These are phyloP conservation scores for Champsocephalus gunnari DNA, from an alignment of 2,797 vertebrate genomes.

Conservation along the genomic window DNA sequence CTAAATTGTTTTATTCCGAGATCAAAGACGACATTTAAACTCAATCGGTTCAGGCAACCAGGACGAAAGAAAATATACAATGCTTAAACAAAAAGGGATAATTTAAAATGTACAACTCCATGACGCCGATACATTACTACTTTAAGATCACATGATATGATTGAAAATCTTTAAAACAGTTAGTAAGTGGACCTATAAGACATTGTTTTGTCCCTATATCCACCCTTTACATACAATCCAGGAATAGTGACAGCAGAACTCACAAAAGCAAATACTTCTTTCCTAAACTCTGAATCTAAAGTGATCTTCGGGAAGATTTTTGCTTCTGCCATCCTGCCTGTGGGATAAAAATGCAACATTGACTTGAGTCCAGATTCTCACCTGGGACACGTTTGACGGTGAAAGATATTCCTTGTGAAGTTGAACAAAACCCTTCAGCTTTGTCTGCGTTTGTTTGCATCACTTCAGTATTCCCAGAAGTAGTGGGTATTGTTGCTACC, in stretches of 20 bases:
- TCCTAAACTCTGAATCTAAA: too few relatives aligned
- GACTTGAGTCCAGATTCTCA: neutral
- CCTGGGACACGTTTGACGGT: neutral
- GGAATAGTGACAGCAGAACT: too few relatives aligned
- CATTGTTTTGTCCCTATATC: neutral
- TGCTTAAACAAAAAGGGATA: neutral
- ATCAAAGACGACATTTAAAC: too few relatives aligned
- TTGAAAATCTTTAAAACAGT: neutral
- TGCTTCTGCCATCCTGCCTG: neutral
- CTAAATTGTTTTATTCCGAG: neutral
- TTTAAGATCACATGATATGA: too few relatives aligned
- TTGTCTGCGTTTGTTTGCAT: slow-evolving; percentile 15
- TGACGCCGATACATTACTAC: too few relatives aligned
- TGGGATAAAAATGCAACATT: neutral
- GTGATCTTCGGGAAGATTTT: too few relatives aligned
- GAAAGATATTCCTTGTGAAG: slow-evolving; percentile 8
- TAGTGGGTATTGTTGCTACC: slow-evolving; percentile 14
- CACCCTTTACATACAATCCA: neutral
- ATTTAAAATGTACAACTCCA: neutral
- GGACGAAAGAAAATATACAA: too few relatives aligned
- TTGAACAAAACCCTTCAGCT: slow-evolving; percentile 22
- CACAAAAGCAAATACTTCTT: too few relatives aligned
- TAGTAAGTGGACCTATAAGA: neutral
- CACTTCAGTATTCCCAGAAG: slow-evolving; percentile 15
- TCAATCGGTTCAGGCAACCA: too few relatives aligned